Conservation (phyloP, 2,113 vertebrate genomes). For the Naja naja region DNA sequence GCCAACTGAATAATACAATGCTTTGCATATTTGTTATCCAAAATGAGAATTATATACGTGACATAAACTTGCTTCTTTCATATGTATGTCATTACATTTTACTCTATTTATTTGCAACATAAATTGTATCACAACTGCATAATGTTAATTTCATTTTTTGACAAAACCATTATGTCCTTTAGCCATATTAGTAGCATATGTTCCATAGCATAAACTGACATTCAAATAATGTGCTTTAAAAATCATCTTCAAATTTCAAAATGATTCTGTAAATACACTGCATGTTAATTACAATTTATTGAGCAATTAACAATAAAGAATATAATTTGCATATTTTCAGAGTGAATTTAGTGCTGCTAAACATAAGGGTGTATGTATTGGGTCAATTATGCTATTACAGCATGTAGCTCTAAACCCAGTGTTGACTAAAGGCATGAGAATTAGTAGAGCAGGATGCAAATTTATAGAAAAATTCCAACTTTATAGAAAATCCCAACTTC, state of each 20-base stretch:
- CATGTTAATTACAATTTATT: conserved; percentile 26
- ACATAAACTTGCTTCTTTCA: not conserved
- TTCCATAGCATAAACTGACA: not conserved
- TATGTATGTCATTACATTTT: not conserved
- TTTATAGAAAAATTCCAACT: too few species aligned
- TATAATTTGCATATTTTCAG: conserved; percentile 25
- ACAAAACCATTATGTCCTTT: not conserved
- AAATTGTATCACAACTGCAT: not conserved
- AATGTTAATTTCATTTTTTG: not conserved
- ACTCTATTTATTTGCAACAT: not conserved
- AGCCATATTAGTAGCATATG: not conserved
- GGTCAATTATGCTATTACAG: conserved; percentile 22
- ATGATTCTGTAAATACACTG: conserved; percentile 31
- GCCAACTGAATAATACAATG: not conserved
- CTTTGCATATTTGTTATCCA: not conserved
- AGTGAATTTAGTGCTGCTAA: conserved; percentile 13
- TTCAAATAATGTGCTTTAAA: not conserved
- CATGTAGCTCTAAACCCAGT: conserved; percentile 17
- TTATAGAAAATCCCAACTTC: not conserved
- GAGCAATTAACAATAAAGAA: conserved; percentile 24
- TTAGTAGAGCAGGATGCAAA: not conserved
- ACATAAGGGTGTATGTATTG: not conserved
- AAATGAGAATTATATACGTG: not conserved
- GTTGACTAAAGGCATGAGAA: conserved; percentile 21
- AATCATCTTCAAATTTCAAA: conserved; percentile 1